Conservation (phyloP, 2,797 vertebrate species). For the Tympanoctomys barrerae region DNA sequence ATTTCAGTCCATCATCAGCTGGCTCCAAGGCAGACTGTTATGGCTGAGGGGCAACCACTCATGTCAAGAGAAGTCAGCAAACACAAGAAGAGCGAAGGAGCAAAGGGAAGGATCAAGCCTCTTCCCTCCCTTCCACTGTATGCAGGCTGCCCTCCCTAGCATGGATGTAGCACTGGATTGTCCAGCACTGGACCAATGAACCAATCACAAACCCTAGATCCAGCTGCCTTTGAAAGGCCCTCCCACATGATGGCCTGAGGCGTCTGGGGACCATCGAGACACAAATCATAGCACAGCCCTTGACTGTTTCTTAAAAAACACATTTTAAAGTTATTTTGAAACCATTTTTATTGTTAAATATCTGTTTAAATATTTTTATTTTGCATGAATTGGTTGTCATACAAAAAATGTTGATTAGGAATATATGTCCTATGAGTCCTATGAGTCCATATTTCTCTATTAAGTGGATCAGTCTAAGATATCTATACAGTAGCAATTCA, state of each 20-base stretch:
- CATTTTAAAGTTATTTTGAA: background rate
- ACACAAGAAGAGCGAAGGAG: background rate
- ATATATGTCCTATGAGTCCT: background rate
- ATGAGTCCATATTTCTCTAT: background rate
- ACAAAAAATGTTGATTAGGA: background rate
- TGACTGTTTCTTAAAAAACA: background rate
- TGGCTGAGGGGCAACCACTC: background rate
- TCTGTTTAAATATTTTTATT: slow-evolving; percentile 19
- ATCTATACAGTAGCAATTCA: background rate
- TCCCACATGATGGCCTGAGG: background rate
- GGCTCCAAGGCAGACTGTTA: background rate
- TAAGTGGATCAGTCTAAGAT: background rate
- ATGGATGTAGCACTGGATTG: background rate
- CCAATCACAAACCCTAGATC: background rate
- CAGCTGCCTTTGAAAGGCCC: background rate
- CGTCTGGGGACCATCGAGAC: background rate
- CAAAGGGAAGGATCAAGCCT: background rate
- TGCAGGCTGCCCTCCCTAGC: background rate
- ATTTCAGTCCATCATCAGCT: background rate
- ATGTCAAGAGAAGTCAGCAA: background rate
- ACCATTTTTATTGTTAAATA: background rate
- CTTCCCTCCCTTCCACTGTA: background rate
- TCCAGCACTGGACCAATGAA: background rate
- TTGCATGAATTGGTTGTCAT: background rate
- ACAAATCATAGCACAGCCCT: background rate